phyloP scores from a whole-genome alignment of 53 echinoderm and acorn worm genomes.

The Apostichopus leukothele region DNA sequence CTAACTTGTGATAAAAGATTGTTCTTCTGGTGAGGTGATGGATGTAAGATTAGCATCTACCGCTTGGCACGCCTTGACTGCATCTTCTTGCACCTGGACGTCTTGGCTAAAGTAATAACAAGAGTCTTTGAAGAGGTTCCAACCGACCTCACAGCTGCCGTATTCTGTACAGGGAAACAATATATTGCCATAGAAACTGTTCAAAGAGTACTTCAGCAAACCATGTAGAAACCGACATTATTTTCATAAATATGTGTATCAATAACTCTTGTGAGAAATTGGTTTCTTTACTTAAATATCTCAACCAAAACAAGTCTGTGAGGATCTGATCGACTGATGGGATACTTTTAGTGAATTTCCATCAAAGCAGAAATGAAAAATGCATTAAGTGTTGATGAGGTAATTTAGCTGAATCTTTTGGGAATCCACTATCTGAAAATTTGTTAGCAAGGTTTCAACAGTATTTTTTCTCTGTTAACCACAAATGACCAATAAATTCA shows the following conservation, averaged over 20 bases:
- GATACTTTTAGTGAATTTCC: too few species aligned
- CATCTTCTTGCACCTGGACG: conserved; percentile 47
- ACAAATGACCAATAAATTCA: too few species aligned
- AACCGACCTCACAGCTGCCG: conserved; percentile 52
- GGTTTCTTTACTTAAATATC: too few species aligned
- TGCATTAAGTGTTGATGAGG: too few species aligned
- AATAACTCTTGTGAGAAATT: too few species aligned
- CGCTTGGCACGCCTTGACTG: conserved; percentile 56
- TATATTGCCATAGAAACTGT: background rate
- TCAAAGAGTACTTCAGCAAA: background rate
- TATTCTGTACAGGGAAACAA: background rate
- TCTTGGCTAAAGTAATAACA: conserved; percentile 76
- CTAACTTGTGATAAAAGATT: conserved; percentile 87
- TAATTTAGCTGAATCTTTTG: too few species aligned
- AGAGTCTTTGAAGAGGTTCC: conserved; percentile 71
- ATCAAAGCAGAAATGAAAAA: too few species aligned
- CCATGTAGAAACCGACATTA: background rate
- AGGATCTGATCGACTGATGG: too few species aligned
- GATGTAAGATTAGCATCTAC: conserved; percentile 61
- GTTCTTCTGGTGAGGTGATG: conserved; percentile 71
- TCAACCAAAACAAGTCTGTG: too few species aligned
- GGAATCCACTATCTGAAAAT: too few species aligned
- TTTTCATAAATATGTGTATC: background rate
- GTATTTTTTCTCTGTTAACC: too few species aligned
- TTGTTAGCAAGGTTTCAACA: too few species aligned